Evolutionary conservation across 1,140 invertebrate species (phyloP).

Genomic region (Neoseiulus cucumeris): DNA sequence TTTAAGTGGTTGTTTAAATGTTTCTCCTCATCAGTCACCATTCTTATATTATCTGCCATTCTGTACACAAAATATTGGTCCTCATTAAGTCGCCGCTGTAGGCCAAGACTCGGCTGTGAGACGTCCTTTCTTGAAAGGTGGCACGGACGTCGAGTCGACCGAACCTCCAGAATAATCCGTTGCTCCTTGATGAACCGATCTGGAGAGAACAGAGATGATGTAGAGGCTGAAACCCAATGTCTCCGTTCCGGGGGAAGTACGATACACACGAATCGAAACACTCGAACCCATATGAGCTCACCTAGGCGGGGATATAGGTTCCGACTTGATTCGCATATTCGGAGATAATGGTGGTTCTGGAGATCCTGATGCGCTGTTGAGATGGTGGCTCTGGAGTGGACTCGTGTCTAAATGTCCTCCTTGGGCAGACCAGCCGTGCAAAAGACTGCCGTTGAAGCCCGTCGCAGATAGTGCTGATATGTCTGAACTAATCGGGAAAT

Average conservation of each 20-base stretch:
- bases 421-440: conserved; percentile 9
- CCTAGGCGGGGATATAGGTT: conserved; percentile 9
- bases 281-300: background rate
- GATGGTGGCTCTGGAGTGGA: background rate
- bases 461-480: conserved; percentile 6
- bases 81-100: conserved; percentile 1
- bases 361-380: conserved; percentile 7
- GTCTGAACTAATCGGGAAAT: conserved; percentile 6
- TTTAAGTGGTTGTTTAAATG: too few species aligned
- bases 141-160: background rate
- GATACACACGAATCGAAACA: background rate
- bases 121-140: background rate
- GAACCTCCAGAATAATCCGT: background rate
- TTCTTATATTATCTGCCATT: too few species aligned
- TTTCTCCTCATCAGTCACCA: too few species aligned
- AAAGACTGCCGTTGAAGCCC: conserved; percentile 8
- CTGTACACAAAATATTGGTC: too few species aligned
- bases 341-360: conserved; percentile 6
- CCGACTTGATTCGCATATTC: conserved; percentile 7
- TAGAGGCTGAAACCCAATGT: too few species aligned
- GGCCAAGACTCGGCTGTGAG: conserved; percentile 2
- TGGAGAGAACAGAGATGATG: background rate
- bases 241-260: background rate
- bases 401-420: conserved; percentile 5
- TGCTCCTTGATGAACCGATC: conserved; percentile 7